These are phyloP conservation scores for Falco naumanni DNA, from an alignment of 2,797 vertebrate species.

Conservation along the genomic window DNA sequence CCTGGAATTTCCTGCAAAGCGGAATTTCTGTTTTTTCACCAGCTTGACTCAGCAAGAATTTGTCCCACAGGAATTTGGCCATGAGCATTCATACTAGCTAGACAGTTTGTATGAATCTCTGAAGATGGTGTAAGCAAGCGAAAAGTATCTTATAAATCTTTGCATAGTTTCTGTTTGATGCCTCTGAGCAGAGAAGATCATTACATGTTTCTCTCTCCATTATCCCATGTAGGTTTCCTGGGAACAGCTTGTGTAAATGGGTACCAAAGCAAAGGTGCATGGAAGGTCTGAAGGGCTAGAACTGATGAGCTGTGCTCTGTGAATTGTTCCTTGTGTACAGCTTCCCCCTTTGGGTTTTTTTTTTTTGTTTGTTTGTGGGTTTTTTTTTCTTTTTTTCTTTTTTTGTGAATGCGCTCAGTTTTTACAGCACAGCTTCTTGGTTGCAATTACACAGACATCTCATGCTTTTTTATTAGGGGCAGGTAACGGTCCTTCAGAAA, in stretches of 20 bases:
- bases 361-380: too few species aligned
- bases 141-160: background rate
- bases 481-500: background rate
- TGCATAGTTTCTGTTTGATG: background rate
- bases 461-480: background rate
- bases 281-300: background rate
- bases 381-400: background rate
- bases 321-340: background rate
- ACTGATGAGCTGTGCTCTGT: background rate
- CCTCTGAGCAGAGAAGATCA: background rate
- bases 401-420: constrained; percentile 4
- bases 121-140: constrained; percentile 12
- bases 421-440: background rate
- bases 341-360: background rate
- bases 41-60: constrained; percentile 60
- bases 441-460: background rate
- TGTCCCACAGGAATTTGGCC: constrained; percentile 55
- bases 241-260: background rate
- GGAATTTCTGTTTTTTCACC: constrained; percentile 27
- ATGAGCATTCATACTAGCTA: background rate
- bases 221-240: background rate
- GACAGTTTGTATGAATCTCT: background rate
- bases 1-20: constrained; percentile 46
- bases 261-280: background rate
- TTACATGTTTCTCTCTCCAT: background rate